Base-by-base conservation (phyloP, 2,113 vertebrate genomes). In the Amphiprion percula region DNA sequence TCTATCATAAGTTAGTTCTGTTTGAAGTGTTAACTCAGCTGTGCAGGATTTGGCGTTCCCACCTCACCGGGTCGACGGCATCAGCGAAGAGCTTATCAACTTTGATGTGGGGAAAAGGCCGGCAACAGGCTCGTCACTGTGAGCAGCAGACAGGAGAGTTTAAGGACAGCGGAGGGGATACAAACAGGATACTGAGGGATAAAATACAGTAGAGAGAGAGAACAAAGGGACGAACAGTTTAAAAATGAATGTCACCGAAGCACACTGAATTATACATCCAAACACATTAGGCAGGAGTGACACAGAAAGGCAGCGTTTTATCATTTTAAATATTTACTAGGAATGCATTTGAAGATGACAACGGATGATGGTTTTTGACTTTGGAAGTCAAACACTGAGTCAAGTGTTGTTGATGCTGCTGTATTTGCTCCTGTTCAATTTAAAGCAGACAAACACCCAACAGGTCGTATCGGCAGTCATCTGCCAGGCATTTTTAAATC, bases 1-100 rank as follows among this genome's bases (percentile, higher is more conserved):
- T 54, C 16, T n/a, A 53, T 59, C 44, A 54, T 55, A n/a, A 39
- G 28, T 70, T 52, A 52, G 55, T 68, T 47, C 55, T 64, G 68
- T 81, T 68, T 77, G 70, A 72, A 79, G 81, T 67, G 77, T 86
- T 91, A 80, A 70, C 67, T 85, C 91, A 89, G 90, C 90, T 92
- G 82, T 78, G 83, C 21, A 28, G 86, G 83, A 83, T 90, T 90
- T 90, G 68, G 10, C 15, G 47, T 59, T 37, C 72, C 41, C 23
- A 28, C 5, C 56, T 77, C 66, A 64, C 53, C 12, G 26, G 58
- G 79, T 81, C 47, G 16, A 49, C 77, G 10, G 75, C 73, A 71
- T 78, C 78, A 64, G 61, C 7, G 70, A 46, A 24, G 65, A 82
- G 81, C 78, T 84, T 82, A 83, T 82, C 70, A 65, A 28, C 73